Conservation (phyloP, 2,888 invertebrate species). For the Macrophya alboannulata region DNA sequence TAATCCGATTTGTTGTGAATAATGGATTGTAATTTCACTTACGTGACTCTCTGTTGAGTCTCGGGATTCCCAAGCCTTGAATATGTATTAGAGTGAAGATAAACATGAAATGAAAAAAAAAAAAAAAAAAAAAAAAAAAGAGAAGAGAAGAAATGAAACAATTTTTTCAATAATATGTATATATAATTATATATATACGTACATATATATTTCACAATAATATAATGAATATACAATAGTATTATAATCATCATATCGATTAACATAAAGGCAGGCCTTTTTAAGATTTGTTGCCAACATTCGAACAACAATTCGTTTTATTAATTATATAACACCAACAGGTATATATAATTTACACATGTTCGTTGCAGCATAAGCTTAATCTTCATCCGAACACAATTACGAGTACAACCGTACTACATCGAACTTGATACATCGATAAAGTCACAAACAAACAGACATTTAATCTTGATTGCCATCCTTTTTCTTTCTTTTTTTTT, state of each 20-base stretch:
- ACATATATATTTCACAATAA: slow-evolving; percentile 17
- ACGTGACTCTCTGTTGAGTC: too few species aligned
- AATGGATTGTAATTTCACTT: too few species aligned
- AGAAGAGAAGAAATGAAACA: background rate
- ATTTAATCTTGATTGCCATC: background rate
- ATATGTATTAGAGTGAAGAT: background rate
- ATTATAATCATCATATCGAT: slow-evolving; percentile 39
- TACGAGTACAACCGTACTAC: slow-evolving; percentile 3
- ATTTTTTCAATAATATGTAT: slow-evolving; percentile 46
- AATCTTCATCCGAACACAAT: background rate
- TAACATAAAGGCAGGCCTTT: slow-evolving; percentile 41
- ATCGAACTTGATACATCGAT: background rate
- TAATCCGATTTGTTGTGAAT: too few species aligned
- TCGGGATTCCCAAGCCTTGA: background rate
- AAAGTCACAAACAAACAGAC: slow-evolving; percentile 20
- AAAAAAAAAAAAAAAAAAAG: too few species aligned
- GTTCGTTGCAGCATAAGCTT: slow-evolving; percentile 42
- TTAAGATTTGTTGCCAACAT: slow-evolving; percentile 28
- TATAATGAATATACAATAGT: slow-evolving; percentile 49
- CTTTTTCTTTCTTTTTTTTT: background rate
- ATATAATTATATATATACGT: slow-evolving; percentile 17
- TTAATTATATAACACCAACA: slow-evolving; percentile 25
- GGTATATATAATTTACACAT: slow-evolving; percentile 41
- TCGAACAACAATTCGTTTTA: slow-evolving; percentile 23
- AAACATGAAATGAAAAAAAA: background rate